Percentiles rank a stretch among this genome's conserved stretches.
These are phyloP conservation scores for Orycteropus afer DNA, from an alignment of 2,113 vertebrate species.

Conservation along the genomic window DNA sequence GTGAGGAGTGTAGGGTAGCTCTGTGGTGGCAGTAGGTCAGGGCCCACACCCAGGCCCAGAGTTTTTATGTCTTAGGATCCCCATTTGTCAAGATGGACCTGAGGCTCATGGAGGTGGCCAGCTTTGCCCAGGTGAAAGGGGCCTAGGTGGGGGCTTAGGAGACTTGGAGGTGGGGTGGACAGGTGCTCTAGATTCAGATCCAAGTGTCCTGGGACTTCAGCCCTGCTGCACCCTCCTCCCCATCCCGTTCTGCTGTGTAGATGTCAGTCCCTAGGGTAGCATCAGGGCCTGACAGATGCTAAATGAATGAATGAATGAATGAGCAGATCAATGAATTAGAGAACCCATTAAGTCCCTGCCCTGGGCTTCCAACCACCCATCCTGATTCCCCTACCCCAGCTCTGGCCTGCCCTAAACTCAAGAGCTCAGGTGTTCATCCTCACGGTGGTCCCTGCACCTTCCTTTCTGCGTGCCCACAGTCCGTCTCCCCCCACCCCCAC, in stretches of 20 bases:
- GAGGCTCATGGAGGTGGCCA: not conserved
- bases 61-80: not conserved
- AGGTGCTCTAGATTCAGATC: too few relatives aligned
- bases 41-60: not conserved
- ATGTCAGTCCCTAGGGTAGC: not conserved
- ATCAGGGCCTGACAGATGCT: not conserved
- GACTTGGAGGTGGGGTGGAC: too few relatives aligned
- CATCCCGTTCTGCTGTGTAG: too few relatives aligned
- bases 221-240: not conserved
- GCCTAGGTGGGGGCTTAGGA: not conserved
- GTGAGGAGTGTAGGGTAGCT: fast-evolving
- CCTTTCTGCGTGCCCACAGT: too few relatives aligned
- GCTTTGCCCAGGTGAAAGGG: not conserved
- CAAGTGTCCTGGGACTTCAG: not conserved
- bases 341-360: not conserved
- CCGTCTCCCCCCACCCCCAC: not conserved
- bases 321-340: too few relatives aligned
- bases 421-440: not conserved
- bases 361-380: not conserved
- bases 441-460: fast-evolving
- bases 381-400: not conserved
- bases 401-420: not conserved
- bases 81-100: not conserved
- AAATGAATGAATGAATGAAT: not conserved
- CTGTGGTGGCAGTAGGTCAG: fast-evolving